Conservation (phyloP, 2,113 vertebrate species). For the Lamprologus callipterus region DNA sequence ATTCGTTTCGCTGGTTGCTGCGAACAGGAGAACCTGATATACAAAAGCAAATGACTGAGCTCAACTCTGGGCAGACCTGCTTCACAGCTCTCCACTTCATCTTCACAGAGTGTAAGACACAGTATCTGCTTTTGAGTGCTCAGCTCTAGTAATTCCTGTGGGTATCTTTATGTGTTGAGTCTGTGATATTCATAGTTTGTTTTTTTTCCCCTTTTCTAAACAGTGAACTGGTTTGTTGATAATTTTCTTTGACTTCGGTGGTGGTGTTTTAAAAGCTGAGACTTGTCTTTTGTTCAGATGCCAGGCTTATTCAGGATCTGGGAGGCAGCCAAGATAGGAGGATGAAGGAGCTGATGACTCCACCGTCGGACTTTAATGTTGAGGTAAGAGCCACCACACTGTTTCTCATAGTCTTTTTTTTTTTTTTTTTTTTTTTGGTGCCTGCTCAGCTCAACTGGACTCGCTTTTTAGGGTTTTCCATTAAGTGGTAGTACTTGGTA, state of each 20-base stretch:
- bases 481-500: not conserved
- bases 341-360: constrained; percentile 47
- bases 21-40: constrained; percentile 49
- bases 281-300: constrained; percentile 57
- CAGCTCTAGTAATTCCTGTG: not conserved
- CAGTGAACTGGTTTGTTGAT: not conserved
- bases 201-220: not conserved
- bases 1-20: constrained; percentile 72
- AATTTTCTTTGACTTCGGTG: not conserved
- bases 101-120: constrained; percentile 82
- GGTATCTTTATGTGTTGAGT: not conserved
- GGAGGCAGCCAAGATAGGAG: constrained; percentile 52
- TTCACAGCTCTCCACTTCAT: constrained; percentile 62
- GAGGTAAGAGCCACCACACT: constrained; percentile 58
- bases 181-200: not conserved
- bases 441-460: not conserved
- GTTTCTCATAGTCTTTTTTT: not conserved
- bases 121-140: too few species aligned
- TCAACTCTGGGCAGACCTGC: constrained; percentile 31
- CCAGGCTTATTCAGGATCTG: constrained; percentile 67
- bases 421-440: not conserved
- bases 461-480: not conserved
- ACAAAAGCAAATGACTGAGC: constrained; percentile 38
- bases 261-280: not conserved
- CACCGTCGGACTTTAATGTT: constrained; percentile 16